Evolutionary conservation across 2,888 invertebrate species (phyloP), one percentile per base, ranked within the genome.

Genomic region (Diarsia rubi): DNA sequence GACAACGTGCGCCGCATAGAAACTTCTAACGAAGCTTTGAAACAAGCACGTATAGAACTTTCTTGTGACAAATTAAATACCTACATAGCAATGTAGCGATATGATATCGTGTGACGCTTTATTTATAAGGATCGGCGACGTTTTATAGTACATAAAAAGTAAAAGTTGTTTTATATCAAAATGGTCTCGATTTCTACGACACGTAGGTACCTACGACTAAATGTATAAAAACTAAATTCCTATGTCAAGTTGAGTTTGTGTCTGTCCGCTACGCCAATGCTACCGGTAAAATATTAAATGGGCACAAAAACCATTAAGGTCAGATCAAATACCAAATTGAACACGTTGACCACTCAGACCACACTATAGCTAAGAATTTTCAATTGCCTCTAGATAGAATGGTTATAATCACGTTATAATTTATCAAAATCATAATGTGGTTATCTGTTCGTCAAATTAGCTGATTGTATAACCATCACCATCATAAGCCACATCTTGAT

Each of bases 31-130:
- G 82, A 86, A 90, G 88, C 85, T 89, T 86, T 78, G 79, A 92
- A 91, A 89, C 91, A 89, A 90, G 85, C 92, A 92, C 91, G 91
- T 87, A 80, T 79, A 80, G 71, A 90, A 93, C 94, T 94, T 94
- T 94, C 94, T 91, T 92, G 82, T 87, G 88, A 89, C 81, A 85
- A 73, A 79, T 72, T n/a, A n/a, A n/a, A n/a, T n/a, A n/a, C n/a
- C n/a, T n/a, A 75, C 72, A 78, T 70, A 69, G 68, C 66, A 85
- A 73, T 71, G 73, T 69, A 67, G 65, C 75, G 73, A 74, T 78
- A 71, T 62, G 52, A 54, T 74, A 77, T 68, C 70, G 57, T 45
- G 60, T 57, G 52, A 67, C 45, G 42, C 59, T 73, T 70, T 69
- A 81, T 72, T 66, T 78, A 69, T 60, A 74, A 62, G 62, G 52